Percentiles rank a stretch among this genome's conserved stretches.
phyloP scores from a whole-genome alignment of 2,888 invertebrate species.

The Tipula vernalis region DNA sequence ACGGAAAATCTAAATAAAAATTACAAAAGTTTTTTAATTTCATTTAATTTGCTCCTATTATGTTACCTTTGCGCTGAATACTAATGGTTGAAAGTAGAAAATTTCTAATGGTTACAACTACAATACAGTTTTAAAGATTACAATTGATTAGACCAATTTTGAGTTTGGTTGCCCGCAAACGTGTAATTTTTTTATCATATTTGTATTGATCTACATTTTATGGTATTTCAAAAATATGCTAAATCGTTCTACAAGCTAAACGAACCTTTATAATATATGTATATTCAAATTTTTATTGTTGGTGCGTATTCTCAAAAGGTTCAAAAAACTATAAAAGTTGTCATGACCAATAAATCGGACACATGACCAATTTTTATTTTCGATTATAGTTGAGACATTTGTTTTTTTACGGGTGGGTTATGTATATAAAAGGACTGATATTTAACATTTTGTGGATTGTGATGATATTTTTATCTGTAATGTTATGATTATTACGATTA shows the following conservation, averaged over 20 bases:
- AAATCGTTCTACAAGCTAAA: neutral
- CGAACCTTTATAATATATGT: neutral
- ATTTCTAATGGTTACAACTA: neutral
- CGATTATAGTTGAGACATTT: neutral
- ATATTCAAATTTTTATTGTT: neutral
- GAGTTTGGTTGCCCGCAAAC: neutral
- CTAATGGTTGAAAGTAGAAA: neutral
- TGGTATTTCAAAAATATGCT: neutral
- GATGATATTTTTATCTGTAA: neutral
- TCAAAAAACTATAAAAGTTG: neutral
- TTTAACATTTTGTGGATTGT: neutral
- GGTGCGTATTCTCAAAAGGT: neutral
- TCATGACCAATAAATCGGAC: neutral
- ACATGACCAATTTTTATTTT: neutral
- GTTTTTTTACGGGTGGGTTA: neutral
- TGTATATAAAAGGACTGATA: neutral
- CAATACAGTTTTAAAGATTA: neutral
- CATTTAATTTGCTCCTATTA: neutral
- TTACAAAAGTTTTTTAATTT: neutral
- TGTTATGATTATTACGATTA: neutral
- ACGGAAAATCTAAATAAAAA: neutral
- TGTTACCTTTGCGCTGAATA: neutral
- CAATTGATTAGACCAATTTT: neutral
- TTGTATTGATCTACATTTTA: neutral
- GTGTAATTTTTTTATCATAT: neutral